A percentile compares a stretch with the other conserved stretches of the same genome.
Evolutionary conservation across 2,113 vertebrate genomes (phyloP).

Genomic region (human (Homo sapiens)): DNA sequence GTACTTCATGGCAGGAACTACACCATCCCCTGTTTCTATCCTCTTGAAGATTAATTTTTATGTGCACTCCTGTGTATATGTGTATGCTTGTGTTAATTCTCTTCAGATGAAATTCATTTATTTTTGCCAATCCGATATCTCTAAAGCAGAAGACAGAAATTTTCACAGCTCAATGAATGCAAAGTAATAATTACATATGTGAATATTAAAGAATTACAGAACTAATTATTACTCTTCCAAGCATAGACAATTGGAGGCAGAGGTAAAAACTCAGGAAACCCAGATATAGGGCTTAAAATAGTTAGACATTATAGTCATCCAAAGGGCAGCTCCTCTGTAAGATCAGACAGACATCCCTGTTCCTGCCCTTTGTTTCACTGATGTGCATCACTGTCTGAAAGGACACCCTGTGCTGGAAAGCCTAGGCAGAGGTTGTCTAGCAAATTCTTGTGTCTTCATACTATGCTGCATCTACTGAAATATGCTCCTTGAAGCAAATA

Average conservation of each 20-base stretch:
- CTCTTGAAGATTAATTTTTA: not conserved
- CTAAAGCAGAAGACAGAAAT: not conserved
- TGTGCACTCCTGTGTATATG: not conserved
- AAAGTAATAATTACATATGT: not conserved
- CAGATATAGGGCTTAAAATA: not conserved
- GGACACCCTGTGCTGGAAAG: not conserved
- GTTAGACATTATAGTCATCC: not conserved
- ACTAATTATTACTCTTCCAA: not conserved
- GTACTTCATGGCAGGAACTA: rapidly evolving
- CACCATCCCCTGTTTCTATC: not conserved
- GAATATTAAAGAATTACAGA: not conserved
- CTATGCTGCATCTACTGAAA: not conserved
- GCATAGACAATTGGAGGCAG: not conserved
- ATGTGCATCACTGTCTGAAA: not conserved
- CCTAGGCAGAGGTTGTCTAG: not conserved
- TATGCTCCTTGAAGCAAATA: not conserved
- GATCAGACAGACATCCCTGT: not conserved
- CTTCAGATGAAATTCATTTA: not conserved
- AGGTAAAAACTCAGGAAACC: not conserved
- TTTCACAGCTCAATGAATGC: not conserved
- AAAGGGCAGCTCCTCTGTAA: not conserved
- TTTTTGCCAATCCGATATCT: not conserved
- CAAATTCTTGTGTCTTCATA: not conserved
- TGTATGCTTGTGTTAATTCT: not conserved
- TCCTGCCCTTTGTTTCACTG: not conserved